phyloP scores from a whole-genome alignment of 2,113 vertebrate genomes.

The Heloderma charlesbogerti region DNA sequence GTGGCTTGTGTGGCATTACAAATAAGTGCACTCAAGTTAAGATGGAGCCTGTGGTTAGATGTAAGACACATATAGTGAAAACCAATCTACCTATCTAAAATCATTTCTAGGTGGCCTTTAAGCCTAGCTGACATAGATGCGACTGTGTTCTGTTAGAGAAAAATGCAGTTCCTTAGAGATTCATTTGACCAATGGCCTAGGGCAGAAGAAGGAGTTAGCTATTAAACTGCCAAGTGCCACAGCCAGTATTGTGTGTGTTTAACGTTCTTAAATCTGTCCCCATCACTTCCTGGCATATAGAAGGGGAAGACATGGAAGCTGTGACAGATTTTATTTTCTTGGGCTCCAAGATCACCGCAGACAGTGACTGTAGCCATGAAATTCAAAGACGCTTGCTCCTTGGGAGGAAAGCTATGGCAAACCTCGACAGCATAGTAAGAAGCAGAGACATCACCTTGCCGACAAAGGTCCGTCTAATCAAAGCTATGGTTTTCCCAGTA shows the following conservation, averaged over 20 bases:
- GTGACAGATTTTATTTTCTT: too few species aligned
- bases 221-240: background rate
- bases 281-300: too few species aligned
- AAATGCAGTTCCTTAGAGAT: background rate
- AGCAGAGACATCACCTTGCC: too few species aligned
- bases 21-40: background rate
- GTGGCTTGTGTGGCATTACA: constrained; percentile 4
- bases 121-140: background rate
- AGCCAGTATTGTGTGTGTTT: background rate
- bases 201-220: background rate
- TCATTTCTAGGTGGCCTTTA: background rate
- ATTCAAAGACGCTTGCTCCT: too few species aligned
- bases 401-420: too few species aligned
- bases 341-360: too few species aligned
- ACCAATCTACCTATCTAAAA: background rate
- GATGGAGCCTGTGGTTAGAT: background rate
- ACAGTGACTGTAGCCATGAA: too few species aligned
- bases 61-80: background rate
- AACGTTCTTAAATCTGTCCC: too few species aligned
- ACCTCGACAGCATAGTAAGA: too few species aligned
- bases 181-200: background rate
- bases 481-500: too few species aligned
- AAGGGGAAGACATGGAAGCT: too few species aligned
- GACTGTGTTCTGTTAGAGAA: background rate
- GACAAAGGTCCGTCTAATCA: too few species aligned